Conservation (phyloP, 2,113 vertebrate genomes). For the Pavo muticus region DNA sequence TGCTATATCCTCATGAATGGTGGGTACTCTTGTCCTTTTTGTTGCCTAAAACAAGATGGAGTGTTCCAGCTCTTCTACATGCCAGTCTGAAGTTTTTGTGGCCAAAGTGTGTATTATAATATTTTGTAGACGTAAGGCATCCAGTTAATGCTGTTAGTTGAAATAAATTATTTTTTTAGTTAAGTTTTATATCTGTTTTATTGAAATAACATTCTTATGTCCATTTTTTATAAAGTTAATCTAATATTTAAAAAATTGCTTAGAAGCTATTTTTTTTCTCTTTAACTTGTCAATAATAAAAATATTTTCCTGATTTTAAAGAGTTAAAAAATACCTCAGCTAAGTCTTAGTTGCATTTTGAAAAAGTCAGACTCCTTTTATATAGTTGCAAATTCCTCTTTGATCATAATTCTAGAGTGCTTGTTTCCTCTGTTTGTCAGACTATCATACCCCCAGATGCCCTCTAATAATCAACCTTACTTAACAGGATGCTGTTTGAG, state of each 20-base stretch:
- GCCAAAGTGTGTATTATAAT: neutral
- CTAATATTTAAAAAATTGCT: accelerated
- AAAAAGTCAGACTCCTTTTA: neutral
- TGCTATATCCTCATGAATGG: neutral
- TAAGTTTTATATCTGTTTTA: neutral
- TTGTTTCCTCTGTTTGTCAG: neutral
- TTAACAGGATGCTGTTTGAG: neutral
- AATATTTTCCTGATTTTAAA: neutral
- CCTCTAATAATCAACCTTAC: neutral
- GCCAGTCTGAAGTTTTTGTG: neutral
- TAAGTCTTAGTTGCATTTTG: neutral
- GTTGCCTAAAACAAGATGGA: neutral
- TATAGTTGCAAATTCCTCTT: neutral
- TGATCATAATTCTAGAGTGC: neutral
- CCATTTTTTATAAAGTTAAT: neutral
- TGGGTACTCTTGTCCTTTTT: neutral
- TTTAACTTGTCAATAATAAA: neutral
- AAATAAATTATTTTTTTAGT: neutral
- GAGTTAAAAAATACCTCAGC: neutral
- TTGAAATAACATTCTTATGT: neutral
- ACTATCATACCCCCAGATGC: neutral
- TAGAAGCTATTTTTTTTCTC: neutral
- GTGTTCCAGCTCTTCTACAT: neutral
- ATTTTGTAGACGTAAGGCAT: neutral
- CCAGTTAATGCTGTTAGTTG: neutral